Percentiles rank a stretch among this genome's conserved stretches.
Evolutionary conservation across 2,113 vertebrate species (phyloP).

Genomic region (Variabilichromis moorii): DNA sequence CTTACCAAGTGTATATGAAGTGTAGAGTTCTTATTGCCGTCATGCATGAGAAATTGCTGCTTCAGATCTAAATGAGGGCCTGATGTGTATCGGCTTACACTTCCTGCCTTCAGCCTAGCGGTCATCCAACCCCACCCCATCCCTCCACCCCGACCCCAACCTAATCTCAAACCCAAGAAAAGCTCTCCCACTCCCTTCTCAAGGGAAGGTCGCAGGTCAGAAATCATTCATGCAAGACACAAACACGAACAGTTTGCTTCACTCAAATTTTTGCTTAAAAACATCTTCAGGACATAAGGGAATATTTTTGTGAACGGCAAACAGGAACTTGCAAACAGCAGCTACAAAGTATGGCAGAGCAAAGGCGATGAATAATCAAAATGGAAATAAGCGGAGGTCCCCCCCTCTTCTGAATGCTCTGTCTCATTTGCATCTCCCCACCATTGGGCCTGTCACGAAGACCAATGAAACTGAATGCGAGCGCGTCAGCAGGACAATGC

Average conservation of each 20-base stretch:
- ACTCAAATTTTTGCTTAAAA: not conserved
- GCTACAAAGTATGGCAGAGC: not conserved
- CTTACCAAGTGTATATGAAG: slow-evolving; percentile 27
- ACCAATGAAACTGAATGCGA: slow-evolving; percentile 57
- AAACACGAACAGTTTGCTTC: not conserved
- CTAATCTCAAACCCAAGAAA: slow-evolving; percentile 18
- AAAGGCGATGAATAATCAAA: not conserved
- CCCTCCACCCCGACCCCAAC: not conserved
- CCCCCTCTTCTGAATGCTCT: not conserved
- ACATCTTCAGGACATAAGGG: not conserved
- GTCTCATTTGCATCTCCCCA: slow-evolving; percentile 49
- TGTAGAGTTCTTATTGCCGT: slow-evolving; percentile 37
- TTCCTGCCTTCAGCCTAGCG: slow-evolving; percentile 44
- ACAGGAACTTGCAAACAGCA: not conserved
- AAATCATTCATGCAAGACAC: slow-evolving; percentile 31
- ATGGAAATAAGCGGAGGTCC: not conserved
- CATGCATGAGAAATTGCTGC: slow-evolving; percentile 48
- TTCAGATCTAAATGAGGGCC: slow-evolving; percentile 61
- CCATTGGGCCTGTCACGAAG: slow-evolving; percentile 41
- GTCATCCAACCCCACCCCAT: slow-evolving; percentile 18
- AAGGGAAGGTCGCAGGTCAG: slow-evolving; percentile 46
- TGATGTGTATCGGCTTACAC: slow-evolving; percentile 56
- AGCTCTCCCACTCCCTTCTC: slow-evolving; percentile 9
- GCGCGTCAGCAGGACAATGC: slow-evolving; percentile 57
- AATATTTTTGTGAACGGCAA: not conserved